phyloP scores from a whole-genome alignment of 2,797 vertebrate genomes.

The Lepilemur ruficaudatus region DNA sequence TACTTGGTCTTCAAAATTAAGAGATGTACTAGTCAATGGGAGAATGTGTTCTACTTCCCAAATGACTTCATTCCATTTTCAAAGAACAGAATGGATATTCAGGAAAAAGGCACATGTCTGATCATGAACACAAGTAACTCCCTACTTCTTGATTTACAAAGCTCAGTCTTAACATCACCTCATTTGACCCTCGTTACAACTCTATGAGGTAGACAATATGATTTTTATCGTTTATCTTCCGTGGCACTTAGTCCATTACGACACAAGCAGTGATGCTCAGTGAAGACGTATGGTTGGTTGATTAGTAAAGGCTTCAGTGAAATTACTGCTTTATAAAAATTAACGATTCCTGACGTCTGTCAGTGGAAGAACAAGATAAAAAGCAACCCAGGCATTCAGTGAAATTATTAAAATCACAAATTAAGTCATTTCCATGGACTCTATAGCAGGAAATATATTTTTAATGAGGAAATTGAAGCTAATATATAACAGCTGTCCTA shows the following conservation, averaged over 20 bases:
- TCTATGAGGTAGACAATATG: background rate
- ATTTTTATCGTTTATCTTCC: background rate
- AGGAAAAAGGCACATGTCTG: background rate
- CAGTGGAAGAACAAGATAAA: constrained; percentile 35
- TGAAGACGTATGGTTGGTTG: constrained; percentile 15
- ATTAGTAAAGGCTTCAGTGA: constrained; percentile 38
- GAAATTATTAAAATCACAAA: constrained; percentile 76
- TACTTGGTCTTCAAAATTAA: constrained; percentile 22
- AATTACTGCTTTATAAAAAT: constrained; percentile 46
- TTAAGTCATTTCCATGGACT: constrained; percentile 74
- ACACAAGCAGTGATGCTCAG: background rate
- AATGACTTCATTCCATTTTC: constrained; percentile 11
- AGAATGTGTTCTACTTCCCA: background rate
- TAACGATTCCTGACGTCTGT: constrained; percentile 40
- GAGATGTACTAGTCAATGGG: background rate
- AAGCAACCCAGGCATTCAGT: constrained; percentile 52
- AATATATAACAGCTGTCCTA: constrained; percentile 71
- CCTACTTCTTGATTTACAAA: background rate
- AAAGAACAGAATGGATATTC: background rate
- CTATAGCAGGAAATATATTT: constrained; percentile 71
- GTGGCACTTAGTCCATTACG: background rate
- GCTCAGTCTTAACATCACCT: background rate
- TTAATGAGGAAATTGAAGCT: constrained; percentile 77
- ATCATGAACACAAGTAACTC: background rate
- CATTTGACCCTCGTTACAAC: background rate